Conservation (phyloP, 2,888 invertebrate species). For the Achlya flavicornis region DNA sequence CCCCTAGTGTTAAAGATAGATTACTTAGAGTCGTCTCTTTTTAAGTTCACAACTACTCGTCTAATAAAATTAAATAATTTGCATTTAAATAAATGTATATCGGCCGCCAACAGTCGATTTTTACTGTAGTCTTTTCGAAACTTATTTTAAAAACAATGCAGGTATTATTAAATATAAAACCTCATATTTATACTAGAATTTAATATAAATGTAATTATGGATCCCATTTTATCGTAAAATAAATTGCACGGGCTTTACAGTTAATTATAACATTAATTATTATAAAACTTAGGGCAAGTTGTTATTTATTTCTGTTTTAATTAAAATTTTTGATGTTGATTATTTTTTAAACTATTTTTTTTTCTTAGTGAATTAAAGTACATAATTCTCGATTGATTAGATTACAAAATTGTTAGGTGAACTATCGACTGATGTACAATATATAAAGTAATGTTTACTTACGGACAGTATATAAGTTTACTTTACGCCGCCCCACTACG, state of each 20-base stretch:
- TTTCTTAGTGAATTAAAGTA: slow-evolving; percentile 79
- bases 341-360: slow-evolving; percentile 80
- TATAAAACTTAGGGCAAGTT: slow-evolving; percentile 84
- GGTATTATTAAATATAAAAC: slow-evolving; percentile 82
- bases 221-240: slow-evolving; percentile 77
- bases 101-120: slow-evolving; percentile 58
- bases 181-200: slow-evolving; percentile 82
- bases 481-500: slow-evolving; percentile 61
- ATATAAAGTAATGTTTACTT: slow-evolving; percentile 81
- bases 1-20: slow-evolving; percentile 79
- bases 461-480: slow-evolving; percentile 81
- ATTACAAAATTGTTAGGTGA: slow-evolving; percentile 82
- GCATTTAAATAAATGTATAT: slow-evolving; percentile 69
- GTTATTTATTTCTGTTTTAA: slow-evolving; percentile 86
- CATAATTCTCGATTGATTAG: slow-evolving; percentile 81
- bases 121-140: slow-evolving; percentile 76
- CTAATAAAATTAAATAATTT: slow-evolving; percentile 65
- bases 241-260: slow-evolving; percentile 82
- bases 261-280: slow-evolving; percentile 83
- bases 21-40: slow-evolving; percentile 63
- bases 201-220: slow-evolving; percentile 81
- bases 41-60: slow-evolving; percentile 73
- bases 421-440: slow-evolving; percentile 83
- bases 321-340: slow-evolving; percentile 78
- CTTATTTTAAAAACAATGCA: slow-evolving; percentile 81